A percentile compares a stretch with the other conserved stretches of the same genome.
phyloP scores from a whole-genome alignment of 2,113 vertebrate species.

The Mastomys natalensis region DNA sequence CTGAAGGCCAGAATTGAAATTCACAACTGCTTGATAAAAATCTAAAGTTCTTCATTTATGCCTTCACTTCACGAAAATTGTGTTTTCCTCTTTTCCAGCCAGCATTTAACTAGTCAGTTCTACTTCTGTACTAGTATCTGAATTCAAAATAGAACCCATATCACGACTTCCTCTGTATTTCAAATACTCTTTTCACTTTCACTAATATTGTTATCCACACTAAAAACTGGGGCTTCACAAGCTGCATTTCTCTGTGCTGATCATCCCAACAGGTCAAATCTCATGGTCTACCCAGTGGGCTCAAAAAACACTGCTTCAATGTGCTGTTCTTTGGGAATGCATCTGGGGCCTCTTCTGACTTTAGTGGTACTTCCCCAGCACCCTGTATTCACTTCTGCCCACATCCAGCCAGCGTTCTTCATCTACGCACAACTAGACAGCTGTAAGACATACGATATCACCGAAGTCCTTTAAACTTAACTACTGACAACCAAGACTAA shows the following conservation, averaged over 20 bases:
- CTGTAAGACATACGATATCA: background rate
- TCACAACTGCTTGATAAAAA: constrained; percentile 13
- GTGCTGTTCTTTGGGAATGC: background rate
- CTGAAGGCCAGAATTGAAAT: constrained; percentile 58
- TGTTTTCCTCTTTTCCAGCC: background rate
- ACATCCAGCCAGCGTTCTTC: background rate
- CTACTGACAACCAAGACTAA: background rate
- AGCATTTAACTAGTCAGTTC: background rate
- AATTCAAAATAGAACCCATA: constrained; percentile 7
- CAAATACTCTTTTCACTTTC: background rate
- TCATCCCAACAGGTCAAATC: background rate
- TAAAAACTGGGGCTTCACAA: constrained; percentile 26
- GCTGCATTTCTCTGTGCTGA: background rate
- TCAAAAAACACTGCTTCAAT: background rate
- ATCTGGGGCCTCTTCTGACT: background rate
- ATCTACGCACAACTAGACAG: background rate
- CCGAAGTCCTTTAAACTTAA: constrained; percentile 14
- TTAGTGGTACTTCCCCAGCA: background rate
- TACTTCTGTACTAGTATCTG: background rate
- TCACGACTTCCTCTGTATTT: background rate
- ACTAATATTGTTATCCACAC: background rate
- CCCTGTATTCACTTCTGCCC: background rate
- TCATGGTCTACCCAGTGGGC: background rate
- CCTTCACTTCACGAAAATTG: background rate
- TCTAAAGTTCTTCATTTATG: background rate